Base-by-base conservation (phyloP, 2,888 invertebrate species). In the Gymnosoma rotundatum region DNA sequence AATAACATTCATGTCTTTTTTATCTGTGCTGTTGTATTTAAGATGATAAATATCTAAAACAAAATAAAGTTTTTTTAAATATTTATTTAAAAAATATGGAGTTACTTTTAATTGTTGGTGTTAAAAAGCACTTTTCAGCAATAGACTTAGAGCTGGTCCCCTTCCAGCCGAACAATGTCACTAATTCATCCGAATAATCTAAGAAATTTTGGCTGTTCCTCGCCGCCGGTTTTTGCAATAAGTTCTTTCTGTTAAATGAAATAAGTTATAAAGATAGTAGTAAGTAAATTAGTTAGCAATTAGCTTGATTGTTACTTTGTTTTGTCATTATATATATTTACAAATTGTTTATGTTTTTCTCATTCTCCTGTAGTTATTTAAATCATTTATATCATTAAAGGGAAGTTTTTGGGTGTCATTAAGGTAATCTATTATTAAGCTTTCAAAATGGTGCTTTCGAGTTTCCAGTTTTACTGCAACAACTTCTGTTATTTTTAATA, bases 401-500 rank as follows among this genome's bases (percentile, higher is more conserved):
- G 83, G 74, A 64, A 78, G 56, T 38, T 73, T 74, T 50, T 73
- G 63, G 16, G 69, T 54, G 18, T 74, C 73, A 18, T 38, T 69
- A 12, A 64, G 45, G 20, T 78, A 60, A 25, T 78, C 69, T 8
- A 25, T 36, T 20, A 48, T 52, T 56, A 69, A 9, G 20, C 32
- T n/a, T 38, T 50, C 36, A 52, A 18, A n/a, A 48, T 83, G 42
- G 36, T 74, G 64, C n/a, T 70, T 74, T 56, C 75, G 67, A 38
- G 1, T 20, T 61, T 83, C 67, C n/a, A 75, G 25, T 38, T 75
- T 83, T 9, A 75, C 78, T 2, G 83, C n/a, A 64, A 70, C 21
- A 61, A 83, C 76, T 69, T 83, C 70, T 50, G 56, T 75, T 64
- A 75, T 60, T 70, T 83, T 75, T 18, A 61, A 52, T n/a, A n/a